These are phyloP conservation scores for Holothuria glaberrima DNA, from an alignment of 35 echinoderm and acorn worm genomes.

Conservation along the genomic window DNA sequence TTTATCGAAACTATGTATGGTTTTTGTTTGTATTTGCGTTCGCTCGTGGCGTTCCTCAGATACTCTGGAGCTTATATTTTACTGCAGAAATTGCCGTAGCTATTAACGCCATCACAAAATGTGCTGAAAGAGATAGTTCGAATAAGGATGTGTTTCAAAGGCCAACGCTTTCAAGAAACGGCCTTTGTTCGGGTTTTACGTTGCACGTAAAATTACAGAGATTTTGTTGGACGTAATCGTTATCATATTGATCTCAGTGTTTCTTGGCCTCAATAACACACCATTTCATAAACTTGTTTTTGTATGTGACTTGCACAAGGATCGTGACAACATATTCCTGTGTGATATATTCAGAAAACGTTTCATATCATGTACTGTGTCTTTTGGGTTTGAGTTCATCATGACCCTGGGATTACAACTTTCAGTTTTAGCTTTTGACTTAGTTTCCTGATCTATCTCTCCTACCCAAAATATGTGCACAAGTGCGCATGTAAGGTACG, in stretches of 20 bases:
- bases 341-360: not conserved
- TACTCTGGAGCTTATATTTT: not conserved
- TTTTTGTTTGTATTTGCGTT: not conserved
- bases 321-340: conserved; percentile 8
- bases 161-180: not conserved
- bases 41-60: conserved; percentile 2
- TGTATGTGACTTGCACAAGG: not conserved
- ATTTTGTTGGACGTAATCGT: not conserved
- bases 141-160: too few relatives aligned
- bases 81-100: not conserved
- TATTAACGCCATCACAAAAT: not conserved
- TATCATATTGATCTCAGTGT: not conserved
- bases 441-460: not conserved
- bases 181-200: not conserved
- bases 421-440: not conserved
- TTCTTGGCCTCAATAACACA: not conserved
- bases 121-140: not conserved
- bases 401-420: not conserved
- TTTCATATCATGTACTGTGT: conserved; percentile 5
- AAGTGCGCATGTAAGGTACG: too few relatives aligned
- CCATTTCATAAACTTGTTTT: conserved; percentile 6
- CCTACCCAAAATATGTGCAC: too few relatives aligned
- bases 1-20: conserved; percentile 32
- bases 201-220: not conserved
- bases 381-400: conserved; percentile 16